A percentile compares a stretch with the other conserved stretches of the same genome.
Evolutionary conservation across 2,113 vertebrate species (phyloP).

Genomic region (Eudyptes chrysolophus): DNA sequence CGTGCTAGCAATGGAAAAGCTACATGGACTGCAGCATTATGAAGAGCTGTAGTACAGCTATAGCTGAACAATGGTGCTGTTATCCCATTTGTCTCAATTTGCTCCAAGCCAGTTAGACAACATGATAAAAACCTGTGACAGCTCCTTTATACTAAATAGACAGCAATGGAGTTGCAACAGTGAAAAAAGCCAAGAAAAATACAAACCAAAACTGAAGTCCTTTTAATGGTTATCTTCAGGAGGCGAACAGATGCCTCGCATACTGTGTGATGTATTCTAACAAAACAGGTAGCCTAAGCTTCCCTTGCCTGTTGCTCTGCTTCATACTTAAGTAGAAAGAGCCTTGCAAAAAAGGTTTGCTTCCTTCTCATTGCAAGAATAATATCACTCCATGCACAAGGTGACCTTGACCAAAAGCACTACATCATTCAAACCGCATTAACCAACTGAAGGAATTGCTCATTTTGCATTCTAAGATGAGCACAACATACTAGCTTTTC

Average conservation of each 20-base stretch:
- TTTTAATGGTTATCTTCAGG: not conserved
- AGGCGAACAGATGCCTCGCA: not conserved
- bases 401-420: not conserved
- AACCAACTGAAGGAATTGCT: not conserved
- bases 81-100: not conserved
- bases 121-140: not conserved
- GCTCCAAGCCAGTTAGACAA: not conserved
- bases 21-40: not conserved
- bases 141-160: not conserved
- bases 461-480: not conserved
- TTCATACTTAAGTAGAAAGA: not conserved
- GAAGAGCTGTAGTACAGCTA: not conserved
- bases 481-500: not conserved
- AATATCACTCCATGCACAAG: not conserved
- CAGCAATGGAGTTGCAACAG: not conserved
- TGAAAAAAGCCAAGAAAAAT: not conserved
- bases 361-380: not conserved
- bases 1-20: not conserved
- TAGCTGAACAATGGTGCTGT: not conserved
- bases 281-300: not conserved
- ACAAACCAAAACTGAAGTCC: not conserved
- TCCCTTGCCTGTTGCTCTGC: not conserved
- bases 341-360: not conserved
- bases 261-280: not conserved
- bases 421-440: not conserved